phyloP scores from a whole-genome alignment of 2,888 invertebrate genomes.

The Limnephilus lunatus region DNA sequence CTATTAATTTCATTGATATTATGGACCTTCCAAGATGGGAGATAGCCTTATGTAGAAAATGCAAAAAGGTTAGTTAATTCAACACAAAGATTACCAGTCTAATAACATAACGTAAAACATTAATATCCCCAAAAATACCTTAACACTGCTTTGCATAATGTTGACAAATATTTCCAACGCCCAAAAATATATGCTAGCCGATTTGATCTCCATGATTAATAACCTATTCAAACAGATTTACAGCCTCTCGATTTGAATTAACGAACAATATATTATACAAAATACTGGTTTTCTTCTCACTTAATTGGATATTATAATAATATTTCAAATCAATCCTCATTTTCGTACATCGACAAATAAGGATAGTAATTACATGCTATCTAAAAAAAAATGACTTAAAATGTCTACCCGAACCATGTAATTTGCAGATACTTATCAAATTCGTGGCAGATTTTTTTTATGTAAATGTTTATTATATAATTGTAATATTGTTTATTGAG shows the following conservation, averaged over 20 bases:
- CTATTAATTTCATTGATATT: not conserved
- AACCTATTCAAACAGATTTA: not conserved
- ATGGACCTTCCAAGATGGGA: not conserved
- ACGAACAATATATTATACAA: not conserved
- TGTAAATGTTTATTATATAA: not conserved
- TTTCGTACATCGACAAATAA: not conserved
- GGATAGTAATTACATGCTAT: not conserved
- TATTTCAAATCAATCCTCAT: not conserved
- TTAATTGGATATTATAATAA: constrained; percentile 4
- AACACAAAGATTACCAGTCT: not conserved
- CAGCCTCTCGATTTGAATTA: not conserved
- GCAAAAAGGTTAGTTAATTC: not conserved
- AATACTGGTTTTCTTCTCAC: constrained; percentile 21
- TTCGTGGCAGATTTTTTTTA: not conserved
- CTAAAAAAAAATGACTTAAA: not conserved
- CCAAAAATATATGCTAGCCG: not conserved
- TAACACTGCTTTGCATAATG: constrained; percentile 14
- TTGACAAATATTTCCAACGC: constrained; percentile 31
- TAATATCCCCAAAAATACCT: not conserved
- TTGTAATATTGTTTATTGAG: not conserved
- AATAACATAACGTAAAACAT: not conserved
- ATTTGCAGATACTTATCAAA: constrained; percentile 7
- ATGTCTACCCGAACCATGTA: not conserved
- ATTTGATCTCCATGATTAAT: constrained; percentile 26
- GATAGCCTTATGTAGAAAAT: not conserved